Conservation (phyloP, 2,113 vertebrate species). For the Ranitomeya imitator region DNA sequence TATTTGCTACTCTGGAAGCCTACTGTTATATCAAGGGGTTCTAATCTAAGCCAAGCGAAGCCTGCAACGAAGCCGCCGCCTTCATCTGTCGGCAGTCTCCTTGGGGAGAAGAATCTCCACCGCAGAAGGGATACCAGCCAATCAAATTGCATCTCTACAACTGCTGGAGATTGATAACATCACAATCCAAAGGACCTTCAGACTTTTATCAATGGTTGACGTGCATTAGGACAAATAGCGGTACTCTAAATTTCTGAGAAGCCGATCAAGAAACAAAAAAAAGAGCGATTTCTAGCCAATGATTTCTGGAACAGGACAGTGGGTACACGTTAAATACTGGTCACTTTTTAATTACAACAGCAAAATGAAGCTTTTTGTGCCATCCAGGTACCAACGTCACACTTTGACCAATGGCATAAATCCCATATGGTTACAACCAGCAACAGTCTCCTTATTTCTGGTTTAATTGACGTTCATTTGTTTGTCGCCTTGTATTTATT, state of each 20-base stretch:
- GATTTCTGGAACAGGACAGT: conserved; percentile 31
- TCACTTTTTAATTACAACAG: conserved; percentile 31
- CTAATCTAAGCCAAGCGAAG: conserved; percentile 69
- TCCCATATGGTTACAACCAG: conserved; percentile 20
- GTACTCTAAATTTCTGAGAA: conserved; percentile 38
- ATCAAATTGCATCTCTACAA: conserved; percentile 20
- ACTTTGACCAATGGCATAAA: conserved; percentile 39
- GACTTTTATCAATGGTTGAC: conserved; percentile 37
- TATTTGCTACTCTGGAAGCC: conserved; percentile 95
- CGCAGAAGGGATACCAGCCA: conserved; percentile 51
- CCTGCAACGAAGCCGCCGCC: conserved; percentile 61
- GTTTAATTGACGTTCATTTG: conserved; percentile 48
- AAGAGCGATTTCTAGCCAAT: conserved; percentile 28
- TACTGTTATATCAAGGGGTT: conserved; percentile 99
- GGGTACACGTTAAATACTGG: conserved; percentile 27
- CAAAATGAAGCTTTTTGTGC: conserved; percentile 30
- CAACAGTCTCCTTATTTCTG: conserved; percentile 46
- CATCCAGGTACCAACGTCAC: conserved; percentile 21
- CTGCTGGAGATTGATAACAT: conserved; percentile 59
- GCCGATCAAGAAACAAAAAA: conserved; percentile 19
- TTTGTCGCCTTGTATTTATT: conserved; percentile 38
- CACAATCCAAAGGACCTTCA: conserved; percentile 62
- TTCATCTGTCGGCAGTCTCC: conserved; percentile 64
- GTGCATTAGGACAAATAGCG: conserved; percentile 43
- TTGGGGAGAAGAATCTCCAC: conserved; percentile 21